Evolutionary conservation across 2,113 vertebrate genomes (phyloP).

Genomic region (Phainopepla nitens): DNA sequence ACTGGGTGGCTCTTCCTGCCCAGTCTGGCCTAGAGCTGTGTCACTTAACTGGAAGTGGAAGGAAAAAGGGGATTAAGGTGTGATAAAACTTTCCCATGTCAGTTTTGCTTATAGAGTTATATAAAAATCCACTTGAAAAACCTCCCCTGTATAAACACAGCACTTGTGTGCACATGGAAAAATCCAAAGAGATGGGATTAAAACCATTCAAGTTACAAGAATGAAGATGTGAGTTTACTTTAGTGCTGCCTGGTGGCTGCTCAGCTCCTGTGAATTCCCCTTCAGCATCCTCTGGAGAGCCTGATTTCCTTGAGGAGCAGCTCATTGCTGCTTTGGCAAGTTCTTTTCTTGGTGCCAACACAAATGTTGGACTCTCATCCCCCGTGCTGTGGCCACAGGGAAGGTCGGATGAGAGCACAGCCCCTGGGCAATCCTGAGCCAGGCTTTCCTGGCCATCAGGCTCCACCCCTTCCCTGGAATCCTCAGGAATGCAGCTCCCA

Average conservation of each 20-base stretch:
- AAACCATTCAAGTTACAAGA: background rate
- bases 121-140: background rate
- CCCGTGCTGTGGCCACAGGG: background rate
- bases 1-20: constrained; percentile 27
- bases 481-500: background rate
- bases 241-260: background rate
- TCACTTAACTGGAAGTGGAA: background rate
- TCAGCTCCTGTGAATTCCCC: background rate
- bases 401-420: rapidly evolving
- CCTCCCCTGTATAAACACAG: background rate
- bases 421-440: background rate
- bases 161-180: background rate
- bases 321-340: background rate
- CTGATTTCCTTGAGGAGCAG: background rate
- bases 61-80: background rate
- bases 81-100: background rate
- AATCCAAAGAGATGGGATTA: background rate
- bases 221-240: background rate
- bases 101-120: background rate
- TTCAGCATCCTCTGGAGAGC: background rate
- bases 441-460: background rate
- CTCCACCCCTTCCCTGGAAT: background rate
- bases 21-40: background rate
- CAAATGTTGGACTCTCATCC: background rate
- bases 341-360: background rate